phyloP scores from a whole-genome alignment of 2,113 vertebrate species.

The Ia io region DNA sequence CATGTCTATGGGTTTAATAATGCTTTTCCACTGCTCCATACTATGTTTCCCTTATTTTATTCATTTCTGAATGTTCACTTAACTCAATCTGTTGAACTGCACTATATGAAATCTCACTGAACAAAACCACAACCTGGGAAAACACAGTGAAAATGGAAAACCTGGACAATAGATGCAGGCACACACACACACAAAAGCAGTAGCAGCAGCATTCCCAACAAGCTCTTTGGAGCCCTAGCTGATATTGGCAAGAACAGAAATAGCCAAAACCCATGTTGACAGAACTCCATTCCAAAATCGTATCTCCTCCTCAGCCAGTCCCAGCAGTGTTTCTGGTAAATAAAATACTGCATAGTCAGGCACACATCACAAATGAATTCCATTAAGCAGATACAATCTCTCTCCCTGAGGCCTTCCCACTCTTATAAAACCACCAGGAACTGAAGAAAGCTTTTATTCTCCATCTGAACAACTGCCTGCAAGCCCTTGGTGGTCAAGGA shows the following conservation, averaged over 20 bases:
- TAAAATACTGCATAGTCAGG: conserved; percentile 28
- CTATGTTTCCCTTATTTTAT: conserved; percentile 7
- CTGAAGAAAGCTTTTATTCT: conserved; percentile 54
- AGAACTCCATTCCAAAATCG: conserved; percentile 36
- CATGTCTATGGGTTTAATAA: not conserved
- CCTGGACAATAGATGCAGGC: not conserved
- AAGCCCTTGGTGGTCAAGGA: conserved; percentile 32
- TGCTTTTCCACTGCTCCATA: not conserved
- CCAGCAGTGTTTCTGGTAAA: conserved; percentile 45
- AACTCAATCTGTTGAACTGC: not conserved
- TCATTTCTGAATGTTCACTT: conserved; percentile 32
- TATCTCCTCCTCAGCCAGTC: conserved; percentile 19
- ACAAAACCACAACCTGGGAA: conserved; percentile 9
- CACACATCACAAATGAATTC: conserved; percentile 60
- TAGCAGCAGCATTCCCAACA: not conserved
- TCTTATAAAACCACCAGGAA: conserved; percentile 52
- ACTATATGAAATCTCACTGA: conserved; percentile 21
- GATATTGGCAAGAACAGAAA: not conserved
- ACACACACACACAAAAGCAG: not conserved
- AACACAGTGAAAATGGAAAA: conserved; percentile 10
- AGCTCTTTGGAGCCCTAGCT: not conserved
- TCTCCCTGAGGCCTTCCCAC: conserved; percentile 30
- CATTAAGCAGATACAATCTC: conserved; percentile 53
- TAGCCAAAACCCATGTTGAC: conserved; percentile 1
- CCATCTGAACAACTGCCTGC: conserved; percentile 47